A percentile compares a stretch with the other conserved stretches of the same genome.
Evolutionary conservation across 2,888 invertebrate genomes (phyloP).

Genomic region (Myopa tessellatipennis): DNA sequence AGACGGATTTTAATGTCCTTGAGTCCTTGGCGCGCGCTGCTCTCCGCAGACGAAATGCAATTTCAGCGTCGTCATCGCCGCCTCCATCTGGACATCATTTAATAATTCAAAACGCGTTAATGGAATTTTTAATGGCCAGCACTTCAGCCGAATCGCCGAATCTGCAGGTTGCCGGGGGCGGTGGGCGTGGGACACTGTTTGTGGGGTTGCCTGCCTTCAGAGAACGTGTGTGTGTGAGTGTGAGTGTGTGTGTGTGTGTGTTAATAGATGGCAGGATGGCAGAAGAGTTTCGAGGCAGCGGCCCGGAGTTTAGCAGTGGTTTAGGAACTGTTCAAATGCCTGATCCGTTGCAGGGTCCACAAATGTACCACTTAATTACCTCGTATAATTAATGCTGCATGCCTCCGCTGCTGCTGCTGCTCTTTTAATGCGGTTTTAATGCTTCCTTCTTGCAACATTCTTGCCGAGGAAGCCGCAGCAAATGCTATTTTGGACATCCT

Average conservation of each 20-base stretch:
- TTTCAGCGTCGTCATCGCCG: constrained; percentile 7
- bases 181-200: neutral
- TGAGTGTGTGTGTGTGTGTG: neutral
- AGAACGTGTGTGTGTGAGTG: neutral
- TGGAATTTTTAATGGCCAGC: constrained; percentile 36
- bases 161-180: neutral
- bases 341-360: neutral
- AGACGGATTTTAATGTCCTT: constrained; percentile 24
- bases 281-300: too few species aligned
- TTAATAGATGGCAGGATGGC: neutral
- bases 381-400: too few species aligned
- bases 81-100: constrained; percentile 31
- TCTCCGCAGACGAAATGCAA: neutral
- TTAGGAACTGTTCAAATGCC: neutral
- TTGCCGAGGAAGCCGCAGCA: too few species aligned
- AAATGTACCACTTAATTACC: too few species aligned
- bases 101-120: constrained; percentile 39
- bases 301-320: neutral
- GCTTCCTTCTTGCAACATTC: too few species aligned
- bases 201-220: neutral
- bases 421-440: too few species aligned
- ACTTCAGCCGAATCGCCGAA: constrained; percentile 5
- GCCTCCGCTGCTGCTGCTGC: too few species aligned
- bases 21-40: constrained; percentile 16
- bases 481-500: too few species aligned